Evolutionary conservation across 2,113 vertebrate species (phyloP).

Genomic region (Passer domesticus): DNA sequence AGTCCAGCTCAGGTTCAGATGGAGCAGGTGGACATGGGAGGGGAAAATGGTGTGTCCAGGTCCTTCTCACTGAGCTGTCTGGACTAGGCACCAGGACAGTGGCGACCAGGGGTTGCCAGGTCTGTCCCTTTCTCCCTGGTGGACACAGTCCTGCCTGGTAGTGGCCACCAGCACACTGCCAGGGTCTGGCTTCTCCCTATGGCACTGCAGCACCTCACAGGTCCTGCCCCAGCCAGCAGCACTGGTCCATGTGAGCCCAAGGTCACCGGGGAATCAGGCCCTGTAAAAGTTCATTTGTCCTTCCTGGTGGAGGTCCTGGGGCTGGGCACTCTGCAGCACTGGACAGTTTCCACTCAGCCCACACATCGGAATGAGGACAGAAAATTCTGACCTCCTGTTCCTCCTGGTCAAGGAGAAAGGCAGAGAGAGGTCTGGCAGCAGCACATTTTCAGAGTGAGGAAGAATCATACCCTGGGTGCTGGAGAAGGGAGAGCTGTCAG

Average conservation of each 20-base stretch:
- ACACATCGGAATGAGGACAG: rapidly evolving
- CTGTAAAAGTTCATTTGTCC: background rate
- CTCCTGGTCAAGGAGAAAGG: background rate
- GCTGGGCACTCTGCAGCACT: background rate
- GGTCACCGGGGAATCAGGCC: background rate
- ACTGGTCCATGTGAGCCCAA: background rate
- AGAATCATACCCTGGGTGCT: background rate
- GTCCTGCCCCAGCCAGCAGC: background rate
- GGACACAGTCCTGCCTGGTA: background rate
- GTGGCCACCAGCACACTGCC: background rate
- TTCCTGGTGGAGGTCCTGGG: background rate
- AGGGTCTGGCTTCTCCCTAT: background rate
- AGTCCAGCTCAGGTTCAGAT: background rate
- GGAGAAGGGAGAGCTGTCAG: background rate
- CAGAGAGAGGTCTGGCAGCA: background rate
- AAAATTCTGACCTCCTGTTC: background rate
- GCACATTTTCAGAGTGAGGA: background rate
- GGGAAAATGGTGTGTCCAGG: background rate
- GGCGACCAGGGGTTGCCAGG: background rate
- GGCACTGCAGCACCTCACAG: background rate
- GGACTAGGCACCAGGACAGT: background rate
- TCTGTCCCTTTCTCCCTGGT: background rate
- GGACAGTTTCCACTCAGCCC: background rate
- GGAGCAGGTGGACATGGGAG: background rate
- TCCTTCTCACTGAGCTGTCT: background rate